phyloP scores from a whole-genome alignment of 2,797 vertebrate species.

The Rhinophrynus dorsalis region DNA sequence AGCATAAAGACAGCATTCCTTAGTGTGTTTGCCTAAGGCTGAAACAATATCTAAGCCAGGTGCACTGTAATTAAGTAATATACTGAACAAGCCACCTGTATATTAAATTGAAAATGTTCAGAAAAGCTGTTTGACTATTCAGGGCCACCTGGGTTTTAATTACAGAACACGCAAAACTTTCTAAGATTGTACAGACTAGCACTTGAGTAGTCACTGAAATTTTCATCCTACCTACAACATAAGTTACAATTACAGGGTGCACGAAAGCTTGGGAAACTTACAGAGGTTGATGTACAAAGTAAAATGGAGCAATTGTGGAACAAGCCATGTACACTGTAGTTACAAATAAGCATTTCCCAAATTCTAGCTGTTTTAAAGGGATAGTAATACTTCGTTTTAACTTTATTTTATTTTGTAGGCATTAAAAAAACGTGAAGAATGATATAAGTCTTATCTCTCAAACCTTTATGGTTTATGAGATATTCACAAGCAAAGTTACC shows the following conservation, averaged over 20 bases:
- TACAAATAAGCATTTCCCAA: no score
- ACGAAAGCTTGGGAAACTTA: background rate
- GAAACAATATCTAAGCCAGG: background rate
- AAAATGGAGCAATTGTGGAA: no score
- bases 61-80: conserved; percentile 5
- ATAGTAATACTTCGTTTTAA: no score
- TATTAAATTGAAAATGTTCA: conserved; percentile 21
- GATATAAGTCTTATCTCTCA: no score
- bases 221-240: background rate
- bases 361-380: no score
- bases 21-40: background rate
- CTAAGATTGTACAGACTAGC: conserved; percentile 14
- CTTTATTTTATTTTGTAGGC: no score
- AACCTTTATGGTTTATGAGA: no score
- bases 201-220: conserved; percentile 5
- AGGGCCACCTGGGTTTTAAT: conserved; percentile 32
- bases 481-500: no score
- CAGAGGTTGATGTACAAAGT: no score
- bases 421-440: no score
- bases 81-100: background rate
- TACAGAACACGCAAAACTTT: conserved; percentile 23
- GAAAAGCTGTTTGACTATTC: conserved; percentile 7
- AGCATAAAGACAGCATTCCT: background rate
- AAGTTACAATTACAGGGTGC: background rate
- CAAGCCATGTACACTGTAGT: no score